Evolutionary conservation across 2,888 invertebrate genomes (phyloP), one percentile per base, ranked within the genome.

Genomic region (Thera obeliscata): DNA sequence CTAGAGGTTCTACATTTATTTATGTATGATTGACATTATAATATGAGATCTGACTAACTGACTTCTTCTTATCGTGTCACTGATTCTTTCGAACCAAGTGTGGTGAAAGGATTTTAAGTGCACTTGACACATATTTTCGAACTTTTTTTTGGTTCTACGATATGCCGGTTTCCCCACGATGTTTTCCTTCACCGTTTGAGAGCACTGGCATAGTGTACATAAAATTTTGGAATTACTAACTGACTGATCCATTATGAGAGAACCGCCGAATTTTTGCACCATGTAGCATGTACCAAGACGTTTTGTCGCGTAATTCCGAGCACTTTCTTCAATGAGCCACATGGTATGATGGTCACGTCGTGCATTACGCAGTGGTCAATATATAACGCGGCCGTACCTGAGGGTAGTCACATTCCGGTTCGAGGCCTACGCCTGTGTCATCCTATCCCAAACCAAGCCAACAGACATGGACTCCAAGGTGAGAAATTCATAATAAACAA

Each of bases 391-490:
- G 74, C 48, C 74, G 74, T 75, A 74, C 70, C 79, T 76, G 75
- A 77, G 81, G 82, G 79, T 75, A 74, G 77, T 69, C 84, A 89
- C 92, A 93, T 87, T 91, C 87, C 88, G 78, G 80, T 75, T 77
- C 79, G 86, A 85, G 86, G 87, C 87, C 87, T 83, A 87, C 88
- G 88, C 80, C 22, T 22, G 22, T 22, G 22, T 71, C 85, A 85
- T 79, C 85, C 84, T 78, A 84, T 82, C 82, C 57, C 87, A 82
- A 90, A 83, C 87, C 82, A 90, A 83, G 82, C 85, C 72, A 70
- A 84, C 84, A 89, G 85, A 89, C 87, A 94, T 94, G 94, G 87
- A 90, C 89, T 86, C 85, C 92, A 94, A 93, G 92, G 94, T 94
- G 74, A 87, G 87, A 22, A 59, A 36, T 41, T 55, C 22, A 35